Evolutionary conservation across 35 echinoderm and acorn worm species (phyloP), one percentile per base, ranked within the genome.

Genomic region (Lytechinus variegatus): DNA sequence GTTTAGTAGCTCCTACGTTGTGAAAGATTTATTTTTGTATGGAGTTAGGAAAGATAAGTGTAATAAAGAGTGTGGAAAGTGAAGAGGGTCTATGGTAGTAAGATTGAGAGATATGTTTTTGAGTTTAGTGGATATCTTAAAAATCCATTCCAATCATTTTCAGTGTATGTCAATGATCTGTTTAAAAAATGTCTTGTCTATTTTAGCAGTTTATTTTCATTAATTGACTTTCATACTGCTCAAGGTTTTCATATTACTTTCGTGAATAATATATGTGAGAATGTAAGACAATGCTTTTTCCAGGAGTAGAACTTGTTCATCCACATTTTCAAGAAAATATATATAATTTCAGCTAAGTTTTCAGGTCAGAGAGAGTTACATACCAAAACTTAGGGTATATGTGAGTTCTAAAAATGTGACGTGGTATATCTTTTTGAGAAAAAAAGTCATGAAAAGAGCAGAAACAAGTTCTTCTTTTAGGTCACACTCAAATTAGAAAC

Each of bases 1-100:
- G 66, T 79, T 79, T 58, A 24, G 66, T 79, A 79, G 66, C 66
- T 79, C 66, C 66, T 79, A 79, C n/a, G 66, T 79, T n/a, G 66
- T 79, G 88, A 90, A 90, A 90, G 88, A 90, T 90, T 90, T 90
- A 90, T 90, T 90, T 90, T 90, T 90, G 88, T 90, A 90, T 54
- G 52, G 88, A 90, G 16, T 90, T 11, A 51, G 52, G 52, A 33
- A 90, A 90, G 33, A 90, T 14, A 79, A 79, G 66, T 79, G 19
- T 58, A 13, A 24, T 79, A 79, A 24, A 24, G 19, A 79, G 19
- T 79, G 21, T 79, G 66, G n/a, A 79, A 24, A 79, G n/a, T 24
- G n/a, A 24, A 24, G n/a, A 79, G 66, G 66, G 66, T 79, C 66
- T 79, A 79, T 79, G 19, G 66, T 44, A 21, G 66, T 79, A 24